phyloP scores from a whole-genome alignment of 2,797 vertebrate species.

The Anguilla pacifica region DNA sequence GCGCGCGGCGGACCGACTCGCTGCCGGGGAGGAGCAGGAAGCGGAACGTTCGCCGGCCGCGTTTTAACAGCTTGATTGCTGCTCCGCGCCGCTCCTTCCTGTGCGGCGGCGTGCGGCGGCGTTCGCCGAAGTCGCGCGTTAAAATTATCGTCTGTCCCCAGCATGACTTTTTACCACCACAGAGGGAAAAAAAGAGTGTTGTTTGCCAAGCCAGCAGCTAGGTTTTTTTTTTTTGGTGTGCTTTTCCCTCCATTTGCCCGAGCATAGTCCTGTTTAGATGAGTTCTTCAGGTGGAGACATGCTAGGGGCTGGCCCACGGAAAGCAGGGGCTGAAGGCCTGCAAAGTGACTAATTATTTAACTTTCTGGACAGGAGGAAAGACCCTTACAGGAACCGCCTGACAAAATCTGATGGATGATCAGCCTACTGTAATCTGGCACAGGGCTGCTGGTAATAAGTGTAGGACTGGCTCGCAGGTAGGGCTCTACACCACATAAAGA shows the following conservation, averaged over 20 bases:
- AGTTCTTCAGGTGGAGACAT: not conserved
- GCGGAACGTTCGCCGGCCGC: slow-evolving; percentile 13
- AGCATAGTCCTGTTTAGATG: not conserved
- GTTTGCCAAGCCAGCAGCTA: not conserved
- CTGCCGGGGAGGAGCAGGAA: slow-evolving; percentile 52
- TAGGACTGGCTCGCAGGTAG: not conserved
- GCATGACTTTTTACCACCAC: not conserved
- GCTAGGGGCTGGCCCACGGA: not conserved
- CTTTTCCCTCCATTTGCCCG: not conserved
- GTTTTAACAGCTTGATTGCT: slow-evolving; percentile 12
- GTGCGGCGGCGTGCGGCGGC: not conserved
- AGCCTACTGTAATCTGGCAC: not conserved
- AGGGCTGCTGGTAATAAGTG: not conserved
- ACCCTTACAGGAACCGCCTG: not conserved
- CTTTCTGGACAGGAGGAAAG: not conserved
- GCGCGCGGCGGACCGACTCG: slow-evolving; percentile 65
- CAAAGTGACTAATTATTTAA: not conserved
- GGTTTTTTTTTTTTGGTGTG: not conserved
- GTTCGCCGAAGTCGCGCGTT: not conserved
- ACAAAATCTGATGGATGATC: not conserved
- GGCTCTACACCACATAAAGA: not conserved
- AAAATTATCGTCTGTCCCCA: not conserved
- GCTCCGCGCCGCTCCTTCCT: not conserved
- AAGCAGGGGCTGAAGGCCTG: not conserved
- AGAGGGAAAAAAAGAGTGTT: not conserved